A percentile compares a stretch with the other conserved stretches of the same genome.
Conservation (phyloP, 2,888 invertebrate genomes). For the Folsomia manolachei region DNA sequence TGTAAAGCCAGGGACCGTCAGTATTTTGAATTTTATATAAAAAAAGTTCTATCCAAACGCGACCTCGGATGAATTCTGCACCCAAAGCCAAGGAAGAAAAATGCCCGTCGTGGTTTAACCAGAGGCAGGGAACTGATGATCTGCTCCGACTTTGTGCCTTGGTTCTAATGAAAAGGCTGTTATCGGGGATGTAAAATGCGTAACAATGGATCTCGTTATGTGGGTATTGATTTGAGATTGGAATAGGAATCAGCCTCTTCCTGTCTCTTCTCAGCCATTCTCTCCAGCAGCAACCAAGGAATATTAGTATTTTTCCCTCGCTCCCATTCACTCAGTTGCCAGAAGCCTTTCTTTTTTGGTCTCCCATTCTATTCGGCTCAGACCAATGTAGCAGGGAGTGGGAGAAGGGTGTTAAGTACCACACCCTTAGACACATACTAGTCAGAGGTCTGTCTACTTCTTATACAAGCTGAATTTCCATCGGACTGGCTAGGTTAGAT, state of each 20-base stretch:
- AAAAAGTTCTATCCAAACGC: background rate
- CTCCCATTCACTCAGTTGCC: background rate
- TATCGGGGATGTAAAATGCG: conserved; percentile 47
- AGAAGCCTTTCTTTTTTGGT: background rate
- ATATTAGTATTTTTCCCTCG: conserved; percentile 14
- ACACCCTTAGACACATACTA: background rate
- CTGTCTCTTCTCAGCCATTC: conserved; percentile 21
- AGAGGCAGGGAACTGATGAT: conserved; percentile 1
- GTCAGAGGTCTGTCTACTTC: too few relatives aligned
- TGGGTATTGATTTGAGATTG: conserved; percentile 46
- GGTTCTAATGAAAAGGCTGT: conserved; percentile 46
- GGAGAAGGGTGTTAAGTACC: conserved; percentile 6
- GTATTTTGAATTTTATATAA: conserved; percentile 18
- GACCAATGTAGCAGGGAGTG: background rate
- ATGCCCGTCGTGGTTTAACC: too few relatives aligned
- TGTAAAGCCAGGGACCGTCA: background rate
- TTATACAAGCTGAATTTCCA: too few relatives aligned
- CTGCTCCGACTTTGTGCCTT: conserved; percentile 8
- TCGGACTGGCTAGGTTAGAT: background rate
- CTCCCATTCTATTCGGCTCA: background rate
- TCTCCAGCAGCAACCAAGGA: conserved; percentile 5
- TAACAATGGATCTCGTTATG: conserved; percentile 49
- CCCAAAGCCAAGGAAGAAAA: background rate
- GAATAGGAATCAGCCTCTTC: conserved; percentile 41
- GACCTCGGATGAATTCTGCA: background rate